A percentile compares a stretch with the other conserved stretches of the same genome.
Evolutionary conservation across 23 tunicate species (phyloP).

Genomic region (Oikopleura dioica): DNA sequence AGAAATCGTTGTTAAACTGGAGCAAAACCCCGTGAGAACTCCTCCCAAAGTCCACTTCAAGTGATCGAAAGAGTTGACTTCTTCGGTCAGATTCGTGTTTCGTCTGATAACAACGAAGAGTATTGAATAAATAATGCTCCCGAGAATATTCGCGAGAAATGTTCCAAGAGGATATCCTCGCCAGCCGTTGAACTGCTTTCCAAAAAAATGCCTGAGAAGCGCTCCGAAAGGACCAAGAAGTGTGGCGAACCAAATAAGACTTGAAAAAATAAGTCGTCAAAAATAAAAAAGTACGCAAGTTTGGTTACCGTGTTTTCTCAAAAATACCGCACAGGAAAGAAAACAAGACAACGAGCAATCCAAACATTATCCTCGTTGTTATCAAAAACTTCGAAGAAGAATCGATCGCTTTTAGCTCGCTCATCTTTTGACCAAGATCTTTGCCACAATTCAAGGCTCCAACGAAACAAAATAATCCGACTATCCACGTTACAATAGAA

Average conservation of each 20-base stretch:
- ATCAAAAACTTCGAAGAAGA: no score
- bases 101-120: background rate
- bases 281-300: no score
- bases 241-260: background rate
- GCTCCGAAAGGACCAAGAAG: background rate
- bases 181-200: background rate
- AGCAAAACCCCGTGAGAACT: background rate
- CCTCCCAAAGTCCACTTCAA: no score
- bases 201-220: background rate
- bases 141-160: background rate
- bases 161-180: conserved; percentile 6
- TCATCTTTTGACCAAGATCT: background rate
- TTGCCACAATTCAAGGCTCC: background rate
- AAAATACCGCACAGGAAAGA: no score
- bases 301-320: no score
- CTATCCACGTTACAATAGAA: no score
- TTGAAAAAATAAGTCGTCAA: no score
- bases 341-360: no score
- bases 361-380: no score
- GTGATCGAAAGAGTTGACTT: no score
- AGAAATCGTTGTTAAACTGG: conserved; percentile 1
- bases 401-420: no score
- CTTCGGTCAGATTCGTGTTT: background rate
- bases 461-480: background rate
- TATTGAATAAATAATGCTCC: background rate